Evolutionary conservation across 2,888 invertebrate species (phyloP), one percentile per base, ranked within the genome.

Genomic region (Drosophila mayaguana): DNA sequence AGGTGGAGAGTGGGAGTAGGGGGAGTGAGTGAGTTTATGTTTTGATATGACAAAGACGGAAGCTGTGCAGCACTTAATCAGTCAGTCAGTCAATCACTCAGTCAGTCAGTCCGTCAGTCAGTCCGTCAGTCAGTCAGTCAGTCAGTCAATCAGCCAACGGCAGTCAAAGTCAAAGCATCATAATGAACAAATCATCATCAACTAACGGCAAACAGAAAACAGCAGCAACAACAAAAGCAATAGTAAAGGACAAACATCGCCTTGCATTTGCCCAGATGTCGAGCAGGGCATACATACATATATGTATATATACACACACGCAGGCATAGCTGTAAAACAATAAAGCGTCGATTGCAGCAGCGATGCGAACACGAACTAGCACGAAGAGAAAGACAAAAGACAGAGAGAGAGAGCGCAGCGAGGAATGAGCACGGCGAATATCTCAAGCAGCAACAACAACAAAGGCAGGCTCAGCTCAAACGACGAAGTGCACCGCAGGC

Each of bases 181-280:
- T 73, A 66, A 48, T 68, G 66, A 65, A 61, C 75, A 70, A 75
- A 73, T 73, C 80, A 67, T 72, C 60, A 69, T 65, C 54, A 76
- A 63, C 77, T 59, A 69, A 63, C 60, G 63, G 64, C 69, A 60
- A 38, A 57, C 45, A 16, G 20, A 34, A 42, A n/a, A 6, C 61
- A 63, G 46, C 55, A 56, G 51, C 79, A 57, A 46, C 65, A 73
- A 65, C 42, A 63, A 55, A 66, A 69, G 55, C 56, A 54, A 38
- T 42, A 57, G 38, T 68, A 36, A 16, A 22, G 51, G 40, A 48
- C 54, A 14, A 38, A 16, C 54, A 40, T 50, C 34, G 50, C 50
- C 50, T 34, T 50, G 32, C 50, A 50, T 50, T 51, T 22, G 16
- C 51, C 51, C 51, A 53, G 51, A 53, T 53, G 36, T 22, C 22